Conservation (phyloP, 2,113 vertebrate genomes). For the Ciconia boyciana region DNA sequence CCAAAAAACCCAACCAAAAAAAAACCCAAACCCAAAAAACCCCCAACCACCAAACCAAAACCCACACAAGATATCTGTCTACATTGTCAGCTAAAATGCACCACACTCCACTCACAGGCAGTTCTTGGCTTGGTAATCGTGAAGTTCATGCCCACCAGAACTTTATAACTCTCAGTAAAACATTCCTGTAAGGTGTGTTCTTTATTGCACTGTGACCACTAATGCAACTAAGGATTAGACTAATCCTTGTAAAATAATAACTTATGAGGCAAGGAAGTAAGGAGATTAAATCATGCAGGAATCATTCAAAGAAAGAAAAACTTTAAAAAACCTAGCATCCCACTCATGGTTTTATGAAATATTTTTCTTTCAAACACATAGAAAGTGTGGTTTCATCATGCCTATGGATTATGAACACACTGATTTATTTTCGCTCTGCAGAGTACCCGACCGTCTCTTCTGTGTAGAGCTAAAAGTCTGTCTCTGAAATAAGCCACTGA, state of each 20-base stretch:
- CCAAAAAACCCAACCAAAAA: too few relatives aligned
- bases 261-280: background rate
- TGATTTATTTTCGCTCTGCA: background rate
- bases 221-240: background rate
- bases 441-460: background rate
- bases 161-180: background rate
- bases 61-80: background rate
- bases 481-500: background rate
- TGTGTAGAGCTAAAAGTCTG: background rate
- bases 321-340: background rate
- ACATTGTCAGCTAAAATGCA: background rate
- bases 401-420: background rate
- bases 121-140: background rate
- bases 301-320: background rate
- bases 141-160: background rate
- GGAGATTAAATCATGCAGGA: background rate
- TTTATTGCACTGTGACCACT: background rate
- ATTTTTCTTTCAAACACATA: background rate
- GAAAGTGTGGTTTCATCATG: background rate
- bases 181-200: background rate
- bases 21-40: background rate
- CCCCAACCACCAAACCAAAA: fast-evolving
- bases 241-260: background rate
- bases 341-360: background rate
- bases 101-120: background rate